Conservation (phyloP, 2,888 invertebrate genomes). For the Drosophila testacea region DNA sequence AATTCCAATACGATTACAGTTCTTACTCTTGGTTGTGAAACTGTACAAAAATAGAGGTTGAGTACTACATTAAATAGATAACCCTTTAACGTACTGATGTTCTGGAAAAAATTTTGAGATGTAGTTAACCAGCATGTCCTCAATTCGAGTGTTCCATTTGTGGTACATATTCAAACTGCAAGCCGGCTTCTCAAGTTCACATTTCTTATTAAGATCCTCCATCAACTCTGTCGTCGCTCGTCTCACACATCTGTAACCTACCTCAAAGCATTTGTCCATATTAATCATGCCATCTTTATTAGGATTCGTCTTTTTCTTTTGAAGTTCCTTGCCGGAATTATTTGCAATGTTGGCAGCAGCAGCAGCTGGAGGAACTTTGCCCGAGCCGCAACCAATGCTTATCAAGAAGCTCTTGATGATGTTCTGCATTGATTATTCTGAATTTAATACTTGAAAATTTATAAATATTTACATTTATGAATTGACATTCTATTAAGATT, state of each 20-base stretch:
- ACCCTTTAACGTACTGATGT: constrained; percentile 87
- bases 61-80: too few species aligned
- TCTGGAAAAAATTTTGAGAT: constrained; percentile 89
- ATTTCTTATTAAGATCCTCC: background rate
- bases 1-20: background rate
- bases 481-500: background rate
- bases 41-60: constrained; percentile 57
- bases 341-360: background rate
- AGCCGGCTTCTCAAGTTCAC: constrained; percentile 84
- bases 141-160: constrained; percentile 96
- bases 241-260: constrained; percentile 88
- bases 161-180: constrained; percentile 95
- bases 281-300: constrained; percentile 23
- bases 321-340: background rate
- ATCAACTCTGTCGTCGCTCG: constrained; percentile 86
- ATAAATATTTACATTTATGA: background rate
- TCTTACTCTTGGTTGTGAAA: constrained; percentile 14
- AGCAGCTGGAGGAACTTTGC: background rate
- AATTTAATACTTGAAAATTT: constrained; percentile 9
- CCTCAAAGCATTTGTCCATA: constrained; percentile 88
- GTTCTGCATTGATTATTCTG: constrained; percentile 26
- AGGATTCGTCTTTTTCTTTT: background rate
- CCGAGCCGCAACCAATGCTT: background rate
- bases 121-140: constrained; percentile 91
- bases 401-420: constrained; percentile 13